A percentile compares a stretch with the other conserved stretches of the same genome.
phyloP scores from a whole-genome alignment of 2,797 vertebrate genomes.

The Epinephelus malabaricus region DNA sequence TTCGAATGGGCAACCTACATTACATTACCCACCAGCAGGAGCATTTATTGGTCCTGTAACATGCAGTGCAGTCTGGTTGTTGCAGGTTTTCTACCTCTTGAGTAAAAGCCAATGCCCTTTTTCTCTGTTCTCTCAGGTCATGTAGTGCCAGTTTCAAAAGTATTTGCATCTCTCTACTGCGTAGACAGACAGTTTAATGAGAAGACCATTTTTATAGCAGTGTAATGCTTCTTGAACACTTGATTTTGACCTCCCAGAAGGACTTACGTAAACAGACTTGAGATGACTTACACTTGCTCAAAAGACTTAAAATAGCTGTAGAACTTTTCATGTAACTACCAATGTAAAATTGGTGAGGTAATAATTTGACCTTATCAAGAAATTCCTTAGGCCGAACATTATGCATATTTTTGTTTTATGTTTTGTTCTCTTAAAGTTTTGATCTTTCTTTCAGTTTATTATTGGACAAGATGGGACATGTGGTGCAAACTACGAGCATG shows the following conservation, averaged over 20 bases:
- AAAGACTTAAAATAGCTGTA: background rate
- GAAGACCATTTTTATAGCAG: too few relatives aligned
- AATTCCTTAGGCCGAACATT: background rate
- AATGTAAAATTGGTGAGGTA: background rate
- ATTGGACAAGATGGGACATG: slow-evolving; percentile 96
- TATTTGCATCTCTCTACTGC: too few relatives aligned
- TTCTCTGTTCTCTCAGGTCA: too few relatives aligned
- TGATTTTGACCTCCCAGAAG: background rate
- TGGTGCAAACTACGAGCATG: slow-evolving; percentile 94
- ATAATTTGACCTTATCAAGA: background rate
- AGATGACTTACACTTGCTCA: background rate
- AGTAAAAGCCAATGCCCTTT: too few relatives aligned
- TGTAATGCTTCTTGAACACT: background rate
- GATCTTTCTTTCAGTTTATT: slow-evolving; percentile 88
- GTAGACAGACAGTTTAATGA: too few relatives aligned
- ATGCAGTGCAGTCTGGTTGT: too few relatives aligned
- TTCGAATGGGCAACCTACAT: too few relatives aligned
- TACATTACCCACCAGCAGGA: too few relatives aligned
- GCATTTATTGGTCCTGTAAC: too few relatives aligned
- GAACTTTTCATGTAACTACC: background rate
- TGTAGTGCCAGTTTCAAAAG: too few relatives aligned
- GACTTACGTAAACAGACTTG: too few relatives aligned
- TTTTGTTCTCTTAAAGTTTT: background rate
- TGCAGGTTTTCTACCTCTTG: too few relatives aligned
- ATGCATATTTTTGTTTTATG: background rate